Evolutionary conservation across 2,113 vertebrate genomes (phyloP), one percentile per base, ranked within the genome.

Genomic region (Dipodomys merriami): DNA sequence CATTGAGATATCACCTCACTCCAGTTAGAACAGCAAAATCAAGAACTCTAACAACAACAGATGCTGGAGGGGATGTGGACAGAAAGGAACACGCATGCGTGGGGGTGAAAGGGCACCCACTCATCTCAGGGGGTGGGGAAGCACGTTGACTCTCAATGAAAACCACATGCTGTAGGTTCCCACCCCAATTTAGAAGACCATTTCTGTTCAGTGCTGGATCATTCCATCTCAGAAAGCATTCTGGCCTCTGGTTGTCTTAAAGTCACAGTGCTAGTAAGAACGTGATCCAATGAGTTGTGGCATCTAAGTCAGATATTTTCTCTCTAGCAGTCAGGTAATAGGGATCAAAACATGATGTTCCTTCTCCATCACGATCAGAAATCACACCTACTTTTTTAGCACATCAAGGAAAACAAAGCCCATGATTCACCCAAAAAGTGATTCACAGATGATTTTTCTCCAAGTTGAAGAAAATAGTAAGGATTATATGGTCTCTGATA

Each of bases 221-320:
- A 64, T 22, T 90, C 79, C n/a, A 11, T 23, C 76, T 79, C 83
- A 71, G 71, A 83, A 90, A 94, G 69, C 46, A 60, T 62, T 53
- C 71, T 64, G 80, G 53, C 76, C 77, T 74, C 89, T 1, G 18
- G 60, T 18, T 44, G 60, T 74, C 76, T 71, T 80, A 18, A 53
- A 77, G 87, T 27, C 64, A 68, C 0, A 39, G 72, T 77, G 16
- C 6, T 3, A 73, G 27, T 22, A 64, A 89, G 57, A 57, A 88
- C 86, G 20, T 7, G 4, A 22, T 72, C 22, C 80, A 23, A 29
- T 15, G 68, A 77, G 64, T 44, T 46, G 72, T 74, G 11, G 77
- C 64, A 89, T 18, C 7, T 33, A 30, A 62, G 22, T 33, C 29
- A 87, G 39, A 18, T n/a, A 49, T 68, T 60, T 94, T 78, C 83